Evolutionary conservation across 2,888 invertebrate species (phyloP).

Genomic region (Cactoblastis cactorum): DNA sequence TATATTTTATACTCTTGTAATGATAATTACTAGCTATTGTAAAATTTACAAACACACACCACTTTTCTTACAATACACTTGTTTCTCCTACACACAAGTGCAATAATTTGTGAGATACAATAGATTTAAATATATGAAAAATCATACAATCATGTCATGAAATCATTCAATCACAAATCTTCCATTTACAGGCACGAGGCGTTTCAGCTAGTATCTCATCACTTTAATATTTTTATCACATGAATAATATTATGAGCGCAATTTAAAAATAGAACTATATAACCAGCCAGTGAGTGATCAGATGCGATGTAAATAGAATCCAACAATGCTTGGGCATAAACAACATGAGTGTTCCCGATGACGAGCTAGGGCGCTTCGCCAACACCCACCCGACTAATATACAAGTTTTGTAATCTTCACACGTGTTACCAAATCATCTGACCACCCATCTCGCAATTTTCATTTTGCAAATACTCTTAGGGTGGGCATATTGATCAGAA

Average conservation of each 20-base stretch:
- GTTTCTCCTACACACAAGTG: too few relatives aligned
- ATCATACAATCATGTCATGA: too few relatives aligned
- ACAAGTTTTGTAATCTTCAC: neutral
- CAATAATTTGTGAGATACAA: too few relatives aligned
- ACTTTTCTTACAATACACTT: too few relatives aligned
- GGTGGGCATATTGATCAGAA: neutral
- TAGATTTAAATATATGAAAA: too few relatives aligned
- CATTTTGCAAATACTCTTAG: neutral
- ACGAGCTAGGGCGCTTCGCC: constrained; percentile 1
- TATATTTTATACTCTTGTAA: too few relatives aligned
- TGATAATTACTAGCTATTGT: too few relatives aligned
- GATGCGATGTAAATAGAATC: neutral
- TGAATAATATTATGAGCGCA: neutral
- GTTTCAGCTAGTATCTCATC: too few relatives aligned
- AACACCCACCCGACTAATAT: neutral
- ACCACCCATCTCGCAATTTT: neutral
- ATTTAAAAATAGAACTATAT: neutral
- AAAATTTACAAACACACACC: too few relatives aligned
- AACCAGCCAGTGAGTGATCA: neutral
- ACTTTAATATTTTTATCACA: too few relatives aligned
- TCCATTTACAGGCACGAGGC: too few relatives aligned
- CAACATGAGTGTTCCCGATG: constrained; percentile 3
- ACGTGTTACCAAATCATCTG: neutral
- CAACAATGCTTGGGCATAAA: constrained; percentile 1
- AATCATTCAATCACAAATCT: too few relatives aligned